Evolutionary conservation across 2,797 vertebrate genomes (phyloP).

Genomic region (Chromobotia macracanthus): DNA sequence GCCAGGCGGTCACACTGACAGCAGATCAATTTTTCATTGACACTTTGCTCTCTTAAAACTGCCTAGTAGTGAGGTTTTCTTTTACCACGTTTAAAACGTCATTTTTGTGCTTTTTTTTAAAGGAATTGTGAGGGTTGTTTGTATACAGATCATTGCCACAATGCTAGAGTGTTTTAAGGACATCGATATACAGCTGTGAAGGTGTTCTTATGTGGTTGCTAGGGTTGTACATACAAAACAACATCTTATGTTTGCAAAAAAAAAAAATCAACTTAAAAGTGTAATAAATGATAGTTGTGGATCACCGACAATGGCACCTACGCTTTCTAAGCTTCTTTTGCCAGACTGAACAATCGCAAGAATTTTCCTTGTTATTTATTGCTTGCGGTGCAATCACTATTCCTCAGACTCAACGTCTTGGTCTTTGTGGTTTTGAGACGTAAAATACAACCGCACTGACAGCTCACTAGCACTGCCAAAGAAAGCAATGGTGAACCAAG

Average conservation of each 20-base stretch:
- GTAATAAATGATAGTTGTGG: background rate
- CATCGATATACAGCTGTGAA: background rate
- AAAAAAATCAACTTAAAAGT: background rate
- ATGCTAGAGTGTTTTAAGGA: background rate
- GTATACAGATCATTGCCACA: background rate
- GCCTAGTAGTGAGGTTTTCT: background rate
- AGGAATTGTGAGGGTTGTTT: background rate
- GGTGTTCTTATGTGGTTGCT: background rate
- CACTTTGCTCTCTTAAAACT: background rate
- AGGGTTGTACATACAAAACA: too few relatives aligned
- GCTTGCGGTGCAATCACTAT: conserved; percentile 27
- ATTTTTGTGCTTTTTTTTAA: background rate
- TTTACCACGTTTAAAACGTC: background rate
- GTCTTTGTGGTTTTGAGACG: conserved; percentile 43
- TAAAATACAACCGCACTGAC: conserved; percentile 43
- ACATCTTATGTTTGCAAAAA: too few relatives aligned
- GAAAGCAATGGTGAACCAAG: conserved; percentile 49
- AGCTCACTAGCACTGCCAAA: conserved; percentile 44
- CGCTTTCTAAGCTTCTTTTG: background rate
- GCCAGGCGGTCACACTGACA: background rate
- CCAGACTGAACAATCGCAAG: conserved; percentile 38
- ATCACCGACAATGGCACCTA: background rate
- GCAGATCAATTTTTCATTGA: conserved; percentile 31
- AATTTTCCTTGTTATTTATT: conserved; percentile 46
- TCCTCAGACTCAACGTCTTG: conserved; percentile 32